Base-by-base conservation (phyloP, 2,888 invertebrate species). In the Anoplius nigerrimus region DNA sequence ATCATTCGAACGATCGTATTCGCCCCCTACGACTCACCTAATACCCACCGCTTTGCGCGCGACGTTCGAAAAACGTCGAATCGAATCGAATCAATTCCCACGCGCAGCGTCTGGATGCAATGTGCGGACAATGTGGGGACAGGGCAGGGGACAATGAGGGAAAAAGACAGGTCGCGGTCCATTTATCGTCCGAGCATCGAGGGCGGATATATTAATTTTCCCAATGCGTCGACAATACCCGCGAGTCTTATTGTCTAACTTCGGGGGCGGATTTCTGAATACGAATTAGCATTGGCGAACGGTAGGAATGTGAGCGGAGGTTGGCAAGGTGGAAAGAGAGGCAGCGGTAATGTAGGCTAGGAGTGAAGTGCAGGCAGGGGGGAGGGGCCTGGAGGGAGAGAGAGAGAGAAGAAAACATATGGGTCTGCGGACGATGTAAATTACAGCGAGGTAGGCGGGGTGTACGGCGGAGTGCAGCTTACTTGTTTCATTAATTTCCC, bases 401-500 rank as follows among this genome's bases (percentile, higher is more conserved):
- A 42, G 34, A 57, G 55, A 21, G 20, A 52, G 55, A 21, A 16
- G 56, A 52, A 55, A 71, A 72, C 71, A 69, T 73, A 76, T 66
- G 76, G 66, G 69, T 68, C 71, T 74, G 78, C 76, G 74, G 78
- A 66, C 69, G 72, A 73, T 75, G 72, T 82, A 81, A 82, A 82
- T 82, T 82, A 80, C 73, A 71, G 67, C 67, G 70, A 53, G 58
- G 34, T 34, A 6, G 72, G 72, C 72, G 76, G 76, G 77, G 69
- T 69, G 71, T 61, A 74, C 74, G 62, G 65, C 75, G 68, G 34
- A 34, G 34, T 34, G 34, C 34, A 34, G 74, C 67, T 80, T 79
- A 77, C 72, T 67, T 74, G 77, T 80, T 81, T 76, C 80, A 80
- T 81, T 79, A 79, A 78, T 80, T 76, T 65, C 72, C 63, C 34